Percentiles rank a stretch among this genome's conserved stretches.
Evolutionary conservation across 1,140 invertebrate species (phyloP).

Genomic region (Chrysoperla carnea): DNA sequence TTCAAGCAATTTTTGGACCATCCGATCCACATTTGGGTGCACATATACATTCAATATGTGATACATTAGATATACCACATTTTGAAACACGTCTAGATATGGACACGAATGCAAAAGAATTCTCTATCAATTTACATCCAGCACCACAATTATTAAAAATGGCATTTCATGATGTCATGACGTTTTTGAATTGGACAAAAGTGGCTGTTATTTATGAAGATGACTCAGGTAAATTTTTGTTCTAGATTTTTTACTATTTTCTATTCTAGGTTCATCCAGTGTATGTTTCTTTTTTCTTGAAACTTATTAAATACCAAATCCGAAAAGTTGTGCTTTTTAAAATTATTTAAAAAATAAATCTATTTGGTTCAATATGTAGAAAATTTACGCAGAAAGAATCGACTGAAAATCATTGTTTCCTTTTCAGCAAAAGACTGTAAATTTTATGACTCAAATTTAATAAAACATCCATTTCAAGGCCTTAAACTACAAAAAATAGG

Average conservation of each 20-base stretch:
- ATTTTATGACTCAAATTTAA: too few species aligned
- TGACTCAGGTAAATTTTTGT: slow-evolving; percentile 49
- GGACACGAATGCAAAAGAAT: slow-evolving; percentile 47
- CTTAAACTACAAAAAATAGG: too few species aligned
- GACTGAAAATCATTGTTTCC: too few species aligned
- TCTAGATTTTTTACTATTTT: not conserved
- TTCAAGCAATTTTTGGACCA: slow-evolving; percentile 80
- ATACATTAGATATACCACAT: slow-evolving; percentile 76
- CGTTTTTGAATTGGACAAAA: slow-evolving; percentile 81
- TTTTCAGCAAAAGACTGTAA: too few species aligned
- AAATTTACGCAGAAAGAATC: too few species aligned
- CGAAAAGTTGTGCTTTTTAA: too few species aligned
- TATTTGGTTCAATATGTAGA: too few species aligned
- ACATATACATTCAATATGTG: slow-evolving; percentile 82
- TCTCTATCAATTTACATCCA: slow-evolving; percentile 82
- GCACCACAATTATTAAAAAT: slow-evolving; percentile 62
- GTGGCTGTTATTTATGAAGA: slow-evolving; percentile 89
- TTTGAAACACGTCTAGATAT: slow-evolving; percentile 61
- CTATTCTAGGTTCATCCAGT: too few species aligned
- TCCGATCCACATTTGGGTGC: slow-evolving; percentile 61
- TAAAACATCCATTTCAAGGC: too few species aligned
- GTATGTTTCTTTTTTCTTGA: too few species aligned
- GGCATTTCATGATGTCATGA: slow-evolving; percentile 74
- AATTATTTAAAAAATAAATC: too few species aligned
- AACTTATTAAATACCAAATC: too few species aligned